Conservation (phyloP, 1,140 invertebrate genomes). For the Eciton burchellii region DNA sequence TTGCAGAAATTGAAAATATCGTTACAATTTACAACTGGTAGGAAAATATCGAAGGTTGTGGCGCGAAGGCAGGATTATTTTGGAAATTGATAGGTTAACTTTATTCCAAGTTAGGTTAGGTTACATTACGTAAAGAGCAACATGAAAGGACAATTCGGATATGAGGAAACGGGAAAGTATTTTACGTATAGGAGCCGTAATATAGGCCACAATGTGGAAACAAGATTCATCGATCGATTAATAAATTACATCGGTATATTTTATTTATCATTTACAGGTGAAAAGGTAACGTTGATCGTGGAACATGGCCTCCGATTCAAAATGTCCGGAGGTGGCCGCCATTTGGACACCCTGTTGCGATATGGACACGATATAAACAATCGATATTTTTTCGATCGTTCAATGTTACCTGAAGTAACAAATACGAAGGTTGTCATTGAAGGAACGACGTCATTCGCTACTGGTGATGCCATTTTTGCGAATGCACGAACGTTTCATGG, state of each 20-base stretch:
- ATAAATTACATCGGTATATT: not conserved
- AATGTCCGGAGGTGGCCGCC: slow-evolving; percentile 54
- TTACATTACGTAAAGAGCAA: too few species aligned
- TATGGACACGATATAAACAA: slow-evolving; percentile 74
- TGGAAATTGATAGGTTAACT: too few species aligned
- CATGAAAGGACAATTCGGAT: too few species aligned
- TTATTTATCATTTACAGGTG: not conserved
- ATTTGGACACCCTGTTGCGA: slow-evolving; percentile 56
- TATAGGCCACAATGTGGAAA: too few species aligned
- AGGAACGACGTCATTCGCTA: not conserved
- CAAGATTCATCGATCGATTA: too few species aligned
- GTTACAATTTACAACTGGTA: too few species aligned
- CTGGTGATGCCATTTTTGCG: not conserved
- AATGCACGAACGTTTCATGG: slow-evolving; percentile 28
- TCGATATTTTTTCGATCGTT: slow-evolving; percentile 39
- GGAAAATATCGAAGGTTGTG: too few species aligned
- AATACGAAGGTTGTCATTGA: slow-evolving; percentile 62
- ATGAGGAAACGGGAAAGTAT: too few species aligned
- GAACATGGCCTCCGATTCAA: slow-evolving; percentile 32
- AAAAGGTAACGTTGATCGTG: not conserved
- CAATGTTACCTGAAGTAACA: slow-evolving; percentile 19
- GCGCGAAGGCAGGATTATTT: too few species aligned
- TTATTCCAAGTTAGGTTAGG: too few species aligned
- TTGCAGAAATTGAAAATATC: too few species aligned
- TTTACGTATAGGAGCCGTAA: too few species aligned